Percentiles rank a stretch among this genome's conserved stretches.
Conservation (phyloP, 2,888 invertebrate genomes). For the Steromphala cineraria region DNA sequence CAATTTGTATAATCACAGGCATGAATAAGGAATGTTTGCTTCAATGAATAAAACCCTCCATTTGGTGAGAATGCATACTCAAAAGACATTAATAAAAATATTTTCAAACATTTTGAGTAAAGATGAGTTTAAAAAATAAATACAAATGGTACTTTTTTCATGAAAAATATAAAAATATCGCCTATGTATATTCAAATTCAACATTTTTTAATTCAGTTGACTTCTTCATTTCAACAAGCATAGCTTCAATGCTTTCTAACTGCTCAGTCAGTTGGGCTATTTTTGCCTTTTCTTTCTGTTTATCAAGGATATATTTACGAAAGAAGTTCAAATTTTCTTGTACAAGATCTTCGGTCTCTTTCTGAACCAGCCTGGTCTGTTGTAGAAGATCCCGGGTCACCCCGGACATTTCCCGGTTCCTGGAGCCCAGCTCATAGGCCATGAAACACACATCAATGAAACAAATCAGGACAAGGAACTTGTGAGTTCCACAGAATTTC, state of each 20-base stretch:
- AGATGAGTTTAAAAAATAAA: no score
- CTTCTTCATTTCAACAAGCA: neutral
- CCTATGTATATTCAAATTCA: no score
- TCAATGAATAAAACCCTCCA: no score
- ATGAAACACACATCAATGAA: neutral
- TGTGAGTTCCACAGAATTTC: neutral
- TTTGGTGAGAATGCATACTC: no score
- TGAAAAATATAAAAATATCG: no score
- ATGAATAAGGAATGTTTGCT: no score
- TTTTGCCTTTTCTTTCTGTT: neutral
- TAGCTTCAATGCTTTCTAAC: neutral
- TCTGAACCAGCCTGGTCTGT: neutral
- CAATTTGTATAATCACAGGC: no score
- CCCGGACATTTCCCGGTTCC: neutral
- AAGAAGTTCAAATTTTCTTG: neutral
- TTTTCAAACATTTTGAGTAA: no score
- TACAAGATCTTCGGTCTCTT: neutral
- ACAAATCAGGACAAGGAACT: neutral
- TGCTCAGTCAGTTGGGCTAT: neutral
- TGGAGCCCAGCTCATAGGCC: neutral
- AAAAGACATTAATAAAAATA: no score
- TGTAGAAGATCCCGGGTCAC: neutral
- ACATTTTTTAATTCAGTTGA: no score
- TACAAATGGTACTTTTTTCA: no score
- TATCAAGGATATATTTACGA: neutral